Percentiles rank a stretch among this genome's conserved stretches.
Evolutionary conservation across 2,888 invertebrate species (phyloP).

Genomic region (Eristalinus aeneus): DNA sequence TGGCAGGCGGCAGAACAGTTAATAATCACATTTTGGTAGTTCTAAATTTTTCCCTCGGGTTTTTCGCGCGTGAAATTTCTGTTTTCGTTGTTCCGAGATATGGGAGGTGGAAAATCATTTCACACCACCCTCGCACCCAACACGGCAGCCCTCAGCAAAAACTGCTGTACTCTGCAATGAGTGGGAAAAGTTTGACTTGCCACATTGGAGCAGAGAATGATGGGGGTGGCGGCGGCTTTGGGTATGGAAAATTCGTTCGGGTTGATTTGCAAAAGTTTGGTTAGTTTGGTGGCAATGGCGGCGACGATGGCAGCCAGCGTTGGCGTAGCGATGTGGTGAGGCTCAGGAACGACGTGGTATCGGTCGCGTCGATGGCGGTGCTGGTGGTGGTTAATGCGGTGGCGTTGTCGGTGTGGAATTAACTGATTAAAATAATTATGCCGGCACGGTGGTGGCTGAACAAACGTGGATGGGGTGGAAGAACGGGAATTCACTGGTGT

Average conservation of each 20-base stretch:
- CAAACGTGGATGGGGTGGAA: not conserved
- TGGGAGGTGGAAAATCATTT: not conserved
- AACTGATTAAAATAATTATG: conserved; percentile 71
- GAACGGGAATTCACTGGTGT: not conserved
- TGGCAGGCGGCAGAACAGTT: not conserved
- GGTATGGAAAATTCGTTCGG: conserved; percentile 38
- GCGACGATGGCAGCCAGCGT: conserved; percentile 55
- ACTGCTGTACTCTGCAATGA: not conserved
- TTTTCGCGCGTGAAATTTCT: conserved; percentile 67
- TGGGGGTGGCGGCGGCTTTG: not conserved
- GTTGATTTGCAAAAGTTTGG: conserved; percentile 70
- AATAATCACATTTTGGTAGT: conserved; percentile 63
- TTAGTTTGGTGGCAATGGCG: conserved; percentile 67
- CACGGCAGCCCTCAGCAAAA: not conserved
- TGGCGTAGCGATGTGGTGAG: not conserved
- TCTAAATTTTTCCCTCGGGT: conserved; percentile 56
- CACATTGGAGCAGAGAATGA: not conserved
- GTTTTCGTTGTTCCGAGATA: conserved; percentile 39
- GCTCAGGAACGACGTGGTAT: not conserved
- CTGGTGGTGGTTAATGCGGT: conserved; percentile 64
- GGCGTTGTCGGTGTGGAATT: conserved; percentile 70
- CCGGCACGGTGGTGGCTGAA: conserved; percentile 27
- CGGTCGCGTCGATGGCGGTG: conserved; percentile 9
- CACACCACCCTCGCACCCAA: not conserved
- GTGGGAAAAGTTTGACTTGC: conserved; percentile 39